phyloP scores from a whole-genome alignment of 2,888 invertebrate genomes.

The Scaeva pyrastri region DNA sequence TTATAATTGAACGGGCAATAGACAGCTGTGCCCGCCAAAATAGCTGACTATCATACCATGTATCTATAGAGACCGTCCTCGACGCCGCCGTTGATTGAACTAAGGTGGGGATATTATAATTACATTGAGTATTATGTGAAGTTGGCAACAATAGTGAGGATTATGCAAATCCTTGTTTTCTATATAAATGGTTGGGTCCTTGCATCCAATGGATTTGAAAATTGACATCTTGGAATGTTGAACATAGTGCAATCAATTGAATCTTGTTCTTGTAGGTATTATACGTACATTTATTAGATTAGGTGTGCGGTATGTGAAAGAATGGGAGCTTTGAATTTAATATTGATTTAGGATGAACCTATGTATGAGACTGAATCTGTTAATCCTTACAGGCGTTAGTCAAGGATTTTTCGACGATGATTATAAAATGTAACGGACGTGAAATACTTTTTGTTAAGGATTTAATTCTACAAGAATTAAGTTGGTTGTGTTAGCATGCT shows the following conservation, averaged over 20 bases:
- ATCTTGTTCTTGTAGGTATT: not conserved
- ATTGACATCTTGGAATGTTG: constrained; percentile 6
- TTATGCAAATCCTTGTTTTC: constrained; percentile 11
- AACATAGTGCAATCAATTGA: not conserved
- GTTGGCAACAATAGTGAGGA: not conserved
- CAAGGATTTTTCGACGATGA: too few relatives aligned
- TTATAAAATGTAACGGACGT: too few relatives aligned
- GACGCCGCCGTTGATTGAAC: too few relatives aligned
- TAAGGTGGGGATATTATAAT: constrained; percentile 59
- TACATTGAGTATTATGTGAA: constrained; percentile 5
- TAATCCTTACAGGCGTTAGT: too few relatives aligned
- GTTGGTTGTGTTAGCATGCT: too few relatives aligned
- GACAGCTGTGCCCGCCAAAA: constrained; percentile 33
- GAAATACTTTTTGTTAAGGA: too few relatives aligned
- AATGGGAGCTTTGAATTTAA: too few relatives aligned
- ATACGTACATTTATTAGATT: not conserved
- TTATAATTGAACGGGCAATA: not conserved
- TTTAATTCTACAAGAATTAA: too few relatives aligned
- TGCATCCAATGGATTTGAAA: constrained; percentile 12
- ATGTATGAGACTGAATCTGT: too few relatives aligned
- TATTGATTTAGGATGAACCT: not conserved
- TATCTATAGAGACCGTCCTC: not conserved
- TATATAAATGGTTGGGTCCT: not conserved
- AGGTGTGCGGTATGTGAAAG: not conserved
- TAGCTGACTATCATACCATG: constrained; percentile 26